Base-by-base conservation (phyloP, 2,113 vertebrate species). In the Clarias batrachus region DNA sequence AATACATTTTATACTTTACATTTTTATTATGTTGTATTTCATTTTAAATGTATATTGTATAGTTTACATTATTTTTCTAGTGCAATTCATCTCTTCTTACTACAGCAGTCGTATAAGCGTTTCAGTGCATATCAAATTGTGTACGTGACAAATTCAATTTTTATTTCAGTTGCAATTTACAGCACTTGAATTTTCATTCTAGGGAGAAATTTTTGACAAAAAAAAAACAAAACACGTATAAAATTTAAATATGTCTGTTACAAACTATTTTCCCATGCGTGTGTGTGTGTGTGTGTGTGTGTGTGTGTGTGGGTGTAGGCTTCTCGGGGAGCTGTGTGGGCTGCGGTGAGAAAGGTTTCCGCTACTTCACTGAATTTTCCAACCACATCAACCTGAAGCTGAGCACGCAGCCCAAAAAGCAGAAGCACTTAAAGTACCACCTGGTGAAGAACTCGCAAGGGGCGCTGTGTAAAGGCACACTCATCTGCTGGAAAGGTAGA, bases 401-500 rank as follows among this genome's bases (percentile, higher is more conserved):
- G 89, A 97, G 97, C 92, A 99, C 98, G 41, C 98, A 99, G 94
- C 98, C 98, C 92, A 99, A 99, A 96, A 99, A 99, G 97, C 98
- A 99, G 97, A 99, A 99, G 97, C 98, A 99, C 97, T 98, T 99
- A 97, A 99, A 99, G 94, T 97, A 99, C 96, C 97, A 98, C 97
- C 96, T 99, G 95, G 94, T 98, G 94, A 97, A 97, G 92, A 99
- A 96, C 90, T 94, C 97, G 87, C 97, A 99, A 93, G 98, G 98
- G 92, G 96, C 97, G 89, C 93, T 99, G 91, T 97, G 96, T 80
- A 99, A 98, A 93, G 98, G 98, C 90, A 96, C 97, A 16, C 96
- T 97, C 87, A 99, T 99, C 93, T 98, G 97, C 94, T 99, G 98
- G 98, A 99, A 99, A 97, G 98, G 98, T 87, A 87, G 16, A 57